A percentile compares a stretch with the other conserved stretches of the same genome.
These are phyloP conservation scores for Acrocephalus arundinaceus DNA, from an alignment of 2,113 vertebrate species.

Conservation along the genomic window DNA sequence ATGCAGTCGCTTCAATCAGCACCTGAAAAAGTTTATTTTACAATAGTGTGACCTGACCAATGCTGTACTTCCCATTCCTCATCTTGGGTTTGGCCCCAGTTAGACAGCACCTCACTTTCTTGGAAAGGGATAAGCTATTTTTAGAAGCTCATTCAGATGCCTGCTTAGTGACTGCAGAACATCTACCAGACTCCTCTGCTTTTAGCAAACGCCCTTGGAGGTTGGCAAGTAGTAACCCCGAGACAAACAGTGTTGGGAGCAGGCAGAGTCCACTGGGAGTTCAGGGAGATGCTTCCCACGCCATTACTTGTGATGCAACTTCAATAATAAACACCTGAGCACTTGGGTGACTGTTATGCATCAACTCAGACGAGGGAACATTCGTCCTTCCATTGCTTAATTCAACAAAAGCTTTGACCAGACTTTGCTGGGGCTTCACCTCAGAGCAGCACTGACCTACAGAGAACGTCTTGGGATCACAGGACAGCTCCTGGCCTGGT, in stretches of 20 bases:
- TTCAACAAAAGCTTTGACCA: accelerated
- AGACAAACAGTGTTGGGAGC: background rate
- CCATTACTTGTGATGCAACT: accelerated
- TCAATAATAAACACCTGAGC: background rate
- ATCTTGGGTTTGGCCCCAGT: background rate
- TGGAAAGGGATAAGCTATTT: background rate
- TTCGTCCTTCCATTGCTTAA: background rate
- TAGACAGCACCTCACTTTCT: background rate
- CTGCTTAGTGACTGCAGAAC: background rate
- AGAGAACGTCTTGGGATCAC: accelerated
- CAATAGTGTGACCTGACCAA: background rate
- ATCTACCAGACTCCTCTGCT: background rate
- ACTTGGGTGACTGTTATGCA: background rate
- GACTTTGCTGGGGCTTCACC: background rate
- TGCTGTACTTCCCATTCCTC: background rate
- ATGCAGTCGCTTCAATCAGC: background rate
- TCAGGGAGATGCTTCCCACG: background rate
- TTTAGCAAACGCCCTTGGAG: background rate
- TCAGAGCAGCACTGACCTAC: accelerated
- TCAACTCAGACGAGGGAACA: background rate
- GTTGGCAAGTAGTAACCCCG: background rate
- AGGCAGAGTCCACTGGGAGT: background rate
- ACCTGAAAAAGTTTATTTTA: background rate
- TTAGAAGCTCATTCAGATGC: background rate
- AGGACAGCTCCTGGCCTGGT: background rate